Evolutionary conservation across 2,888 invertebrate genomes (phyloP), one percentile per base, ranked within the genome.

Genomic region (Troides aeacus): DNA sequence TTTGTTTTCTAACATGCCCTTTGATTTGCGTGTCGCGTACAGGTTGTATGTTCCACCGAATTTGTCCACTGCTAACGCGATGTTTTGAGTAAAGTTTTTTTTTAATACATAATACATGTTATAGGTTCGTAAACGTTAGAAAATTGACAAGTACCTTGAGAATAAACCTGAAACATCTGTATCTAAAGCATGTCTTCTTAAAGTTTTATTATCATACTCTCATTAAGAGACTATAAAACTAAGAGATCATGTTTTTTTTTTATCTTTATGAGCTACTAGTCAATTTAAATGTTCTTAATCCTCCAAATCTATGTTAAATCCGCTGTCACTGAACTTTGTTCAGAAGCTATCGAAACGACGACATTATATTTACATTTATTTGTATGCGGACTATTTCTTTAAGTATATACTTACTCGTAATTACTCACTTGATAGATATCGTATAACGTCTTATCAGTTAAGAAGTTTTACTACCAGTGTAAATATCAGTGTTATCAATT

Each of bases 401-500:
- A 68, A 68, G 73, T 65, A 73, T 74, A 73, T 72, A 77, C 72
- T 69, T 30, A 30, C 30, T 30, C 5, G 75, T 78, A 76, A 77
- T 77, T 78, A 76, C 71, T 71, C 74, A 74, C 36, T 64, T 74
- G 75, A 76, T 73, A 73, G 64, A 60, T 81, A 80, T 77, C 73
- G 72, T 53, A 39, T 81, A 79, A 78, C 79, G 65, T 68, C 69
- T 84, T 88, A 89, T 88, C 88, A 77, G 82, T 78, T 84, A 84
- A 83, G 82, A 76, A 79, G 80, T 82, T 80, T 82, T 82, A 81
- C 81, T 80, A 81, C 80, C 77, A 79, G 80, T 79, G 81, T 83
- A 84, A 81, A 85, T 81, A 85, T 60, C 21, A 68, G 75, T 75
- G 73, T 75, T 87, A 89, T 89, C 88, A 83, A 90, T 82, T 71